A percentile compares a stretch with the other conserved stretches of the same genome.
Conservation (phyloP, 1,140 invertebrate genomes). For the Drosophila azteca region DNA sequence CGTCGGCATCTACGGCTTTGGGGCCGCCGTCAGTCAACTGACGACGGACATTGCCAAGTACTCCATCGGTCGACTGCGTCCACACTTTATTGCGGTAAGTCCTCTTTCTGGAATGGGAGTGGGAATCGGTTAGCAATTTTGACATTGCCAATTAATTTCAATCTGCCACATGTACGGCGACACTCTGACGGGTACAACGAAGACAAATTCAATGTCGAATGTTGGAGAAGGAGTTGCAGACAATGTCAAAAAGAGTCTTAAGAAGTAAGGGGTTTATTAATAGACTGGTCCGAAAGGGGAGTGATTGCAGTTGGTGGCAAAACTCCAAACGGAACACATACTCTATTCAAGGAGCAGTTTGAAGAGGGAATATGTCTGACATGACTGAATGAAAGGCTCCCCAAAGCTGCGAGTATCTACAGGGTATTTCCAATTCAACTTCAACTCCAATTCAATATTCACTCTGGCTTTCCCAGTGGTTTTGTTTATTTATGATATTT, state of each 20-base stretch:
- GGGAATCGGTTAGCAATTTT: constrained; percentile 2
- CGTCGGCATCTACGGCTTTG: constrained; percentile 92
- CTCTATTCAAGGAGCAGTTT: not conserved
- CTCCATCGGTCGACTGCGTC: constrained; percentile 94
- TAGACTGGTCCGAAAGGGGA: constrained; percentile 27
- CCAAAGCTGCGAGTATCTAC: too few relatives aligned
- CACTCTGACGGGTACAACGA: constrained; percentile 27
- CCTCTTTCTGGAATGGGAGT: constrained; percentile 13
- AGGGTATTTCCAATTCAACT: constrained; percentile 20
- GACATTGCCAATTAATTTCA: constrained; percentile 70
- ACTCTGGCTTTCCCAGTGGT: constrained; percentile 9
- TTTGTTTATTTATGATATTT: constrained; percentile 58
- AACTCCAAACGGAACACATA: not conserved
- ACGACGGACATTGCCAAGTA: constrained; percentile 96
- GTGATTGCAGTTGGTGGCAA: not conserved
- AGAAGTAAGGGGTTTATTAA: constrained; percentile 47
- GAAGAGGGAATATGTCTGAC: not conserved
- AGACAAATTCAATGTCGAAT: constrained; percentile 45
- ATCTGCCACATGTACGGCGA: constrained; percentile 58
- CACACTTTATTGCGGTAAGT: constrained; percentile 93
- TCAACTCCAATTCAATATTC: constrained; percentile 2
- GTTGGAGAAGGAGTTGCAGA: constrained; percentile 17
- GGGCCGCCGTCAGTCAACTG: constrained; percentile 91
- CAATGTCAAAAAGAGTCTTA: constrained; percentile 1
- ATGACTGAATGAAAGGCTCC: too few relatives aligned